Base-by-base conservation (phyloP, 2,113 vertebrate genomes). In the Synodontis membranacea region DNA sequence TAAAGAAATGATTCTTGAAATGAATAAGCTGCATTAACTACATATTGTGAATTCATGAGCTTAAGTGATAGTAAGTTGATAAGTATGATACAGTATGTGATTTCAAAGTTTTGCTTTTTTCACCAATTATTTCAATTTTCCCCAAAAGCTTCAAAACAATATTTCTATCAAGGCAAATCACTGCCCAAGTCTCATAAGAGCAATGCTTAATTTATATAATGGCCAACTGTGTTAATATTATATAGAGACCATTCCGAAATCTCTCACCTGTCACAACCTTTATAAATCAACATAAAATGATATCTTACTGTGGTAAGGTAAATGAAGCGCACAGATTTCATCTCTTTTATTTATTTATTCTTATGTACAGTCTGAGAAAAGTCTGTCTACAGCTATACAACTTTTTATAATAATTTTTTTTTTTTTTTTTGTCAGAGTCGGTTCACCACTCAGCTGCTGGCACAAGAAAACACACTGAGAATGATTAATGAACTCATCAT, bases 301-400 rank as follows among this genome's bases (percentile, higher is more conserved):
- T 14, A 15, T 56, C 19, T 72, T 52, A 31, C 25, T 52, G 39
- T 34, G 58, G 44, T 68, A 31, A 21, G 42, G 56, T 21, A 90
- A 87, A 88, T 37, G 37, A 86, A 76, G 17, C 88, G 17, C 75
- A 88, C 58, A 52, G 90, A 89, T 89, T 92, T 93, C 91, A 91
- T 93, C 93, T 93, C 94, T 94, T 93, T 95, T 93, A 93, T 93
- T 94, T 93, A 93, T 94, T 94, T 93, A 92, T 94, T 94, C 92
- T 90, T 95, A 95, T 95, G 94, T 96, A 96, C 95, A 96, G 94
- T 93, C 94, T 93, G 95, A 92, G 94, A 93, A 94, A 95, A 94
- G 91, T 91, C 68, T 90, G 92, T 93, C 95, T 95, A 95, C 94
- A 94, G 94, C 95, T 96, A 95, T 96, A 96, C 95, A 95, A 93